Evolutionary conservation across 2,888 invertebrate genomes (phyloP).

Genomic region (Hoplodrina blanda): DNA sequence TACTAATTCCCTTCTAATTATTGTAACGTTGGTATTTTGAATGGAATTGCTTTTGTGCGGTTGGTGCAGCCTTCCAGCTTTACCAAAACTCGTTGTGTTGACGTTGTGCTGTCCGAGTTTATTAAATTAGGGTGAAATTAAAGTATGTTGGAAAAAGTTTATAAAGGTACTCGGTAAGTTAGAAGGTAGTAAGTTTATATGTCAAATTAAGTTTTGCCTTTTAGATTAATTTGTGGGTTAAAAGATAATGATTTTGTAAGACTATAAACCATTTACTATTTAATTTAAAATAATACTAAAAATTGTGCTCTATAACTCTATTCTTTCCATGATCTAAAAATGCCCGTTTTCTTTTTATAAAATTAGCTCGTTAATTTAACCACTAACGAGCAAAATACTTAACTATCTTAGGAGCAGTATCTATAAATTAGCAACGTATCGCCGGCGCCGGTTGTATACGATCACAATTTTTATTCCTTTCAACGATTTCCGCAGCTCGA

Average conservation of each 20-base stretch:
- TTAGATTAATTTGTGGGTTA: background rate
- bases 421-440: slow-evolving; percentile 52
- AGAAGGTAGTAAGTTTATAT: slow-evolving; percentile 17
- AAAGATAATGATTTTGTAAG: background rate
- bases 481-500: slow-evolving; percentile 37
- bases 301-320: background rate
- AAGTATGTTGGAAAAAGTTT: no score
- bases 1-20: slow-evolving; percentile 88
- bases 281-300: background rate
- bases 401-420: slow-evolving; percentile 38
- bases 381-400: slow-evolving; percentile 54
- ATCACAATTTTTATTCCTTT: slow-evolving; percentile 54
- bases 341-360: slow-evolving; percentile 33
- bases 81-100: slow-evolving; percentile 55
- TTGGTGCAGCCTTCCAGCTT: slow-evolving; percentile 43
- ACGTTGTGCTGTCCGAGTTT: slow-evolving; percentile 31
- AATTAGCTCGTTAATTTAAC: slow-evolving; percentile 45
- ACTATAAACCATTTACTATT: background rate
- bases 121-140: slow-evolving; percentile 44
- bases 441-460: slow-evolving; percentile 35
- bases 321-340: slow-evolving; percentile 6
- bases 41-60: slow-evolving; percentile 69
- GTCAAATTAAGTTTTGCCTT: background rate
- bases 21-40: slow-evolving; percentile 74
- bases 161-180: background rate